Percentiles rank a stretch among this genome's conserved stretches.
Evolutionary conservation across 2,113 vertebrate genomes (phyloP).

Genomic region (Oreochromis tanganicae): DNA sequence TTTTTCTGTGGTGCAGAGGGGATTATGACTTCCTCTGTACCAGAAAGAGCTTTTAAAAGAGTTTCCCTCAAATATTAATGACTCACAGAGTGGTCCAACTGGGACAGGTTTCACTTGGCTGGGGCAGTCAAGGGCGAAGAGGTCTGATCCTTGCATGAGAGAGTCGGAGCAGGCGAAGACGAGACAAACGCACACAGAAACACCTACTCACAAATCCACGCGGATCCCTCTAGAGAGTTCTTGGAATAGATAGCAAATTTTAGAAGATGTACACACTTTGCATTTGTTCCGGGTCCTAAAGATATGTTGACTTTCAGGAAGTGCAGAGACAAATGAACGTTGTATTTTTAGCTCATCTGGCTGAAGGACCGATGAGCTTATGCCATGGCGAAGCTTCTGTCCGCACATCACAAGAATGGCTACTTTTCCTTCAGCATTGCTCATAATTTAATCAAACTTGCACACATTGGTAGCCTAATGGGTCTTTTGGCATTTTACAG

Average conservation of each 20-base stretch:
- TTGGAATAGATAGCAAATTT: slow-evolving; percentile 34
- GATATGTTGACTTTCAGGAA: slow-evolving; percentile 18
- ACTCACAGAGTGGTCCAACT: slow-evolving; percentile 33
- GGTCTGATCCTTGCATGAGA: slow-evolving; percentile 54
- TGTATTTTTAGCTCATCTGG: not conserved
- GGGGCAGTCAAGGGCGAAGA: slow-evolving; percentile 47
- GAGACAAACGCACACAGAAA: not conserved
- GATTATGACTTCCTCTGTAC: slow-evolving; percentile 42
- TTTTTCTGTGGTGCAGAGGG: not conserved
- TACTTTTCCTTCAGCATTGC: not conserved
- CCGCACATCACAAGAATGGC: not conserved
- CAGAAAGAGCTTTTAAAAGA: slow-evolving; percentile 63
- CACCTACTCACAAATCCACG: not conserved
- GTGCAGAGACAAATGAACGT: not conserved
- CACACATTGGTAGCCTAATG: not conserved
- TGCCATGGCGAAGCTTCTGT: not conserved
- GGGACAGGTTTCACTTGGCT: slow-evolving; percentile 60
- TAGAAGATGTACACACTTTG: not conserved
- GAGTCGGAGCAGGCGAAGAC: not conserved
- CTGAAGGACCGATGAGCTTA: not conserved
- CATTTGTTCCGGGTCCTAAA: not conserved
- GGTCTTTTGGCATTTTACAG: not conserved
- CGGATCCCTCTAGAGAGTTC: slow-evolving; percentile 23
- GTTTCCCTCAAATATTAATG: slow-evolving; percentile 68
- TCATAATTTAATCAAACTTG: not conserved